Base-by-base conservation (phyloP, 1,140 invertebrate species). In the Diorhabda elongata region DNA sequence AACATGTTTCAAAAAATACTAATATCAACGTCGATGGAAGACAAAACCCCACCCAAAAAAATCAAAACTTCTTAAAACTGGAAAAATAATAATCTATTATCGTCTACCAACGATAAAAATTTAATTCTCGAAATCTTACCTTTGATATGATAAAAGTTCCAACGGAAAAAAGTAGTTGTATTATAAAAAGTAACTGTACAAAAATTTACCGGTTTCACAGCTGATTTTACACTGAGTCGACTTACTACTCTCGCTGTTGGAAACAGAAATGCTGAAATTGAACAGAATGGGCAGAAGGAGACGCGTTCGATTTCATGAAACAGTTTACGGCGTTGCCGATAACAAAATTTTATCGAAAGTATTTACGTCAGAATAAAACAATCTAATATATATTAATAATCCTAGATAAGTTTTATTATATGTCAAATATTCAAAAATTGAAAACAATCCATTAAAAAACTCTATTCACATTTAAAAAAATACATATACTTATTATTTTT, bases 101-200 rank as follows among this genome's bases (percentile, higher is more conserved):
- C 26, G 26, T 26, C 26, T 26, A 26, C 26, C 26, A 26, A 26
- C 26, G 26, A 26, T 26, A 26, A 26, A 26, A 26, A 26, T 26
- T 26, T 26, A 26, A 26, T 26, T 26, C 26, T 26, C 1, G 26
- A 26, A 61, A 2, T 57, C 64, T 65, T 65, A 65, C 64, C 64
- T 65, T 65, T 58, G 64, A 65, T 65, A 57, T 61, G 64, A 42
- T 45, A 5, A 45, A 58, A 3, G 52, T 42, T 41, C 4, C 45
- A 9, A 43, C 26, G 26, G 41, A 65, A 65, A 65, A 42, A 57
- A 8, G 42, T 42, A 42, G 42, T 57, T 41, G 26, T 26, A 47
- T 42, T 62, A 44, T 62, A 62, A 62, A 61, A 58, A 57, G 26
- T 65, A 65, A 65, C 64, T 65, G 64, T 65, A 65, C 64, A 65